Base-by-base conservation (phyloP, 2,113 vertebrate species). In the Sorex araneus region DNA sequence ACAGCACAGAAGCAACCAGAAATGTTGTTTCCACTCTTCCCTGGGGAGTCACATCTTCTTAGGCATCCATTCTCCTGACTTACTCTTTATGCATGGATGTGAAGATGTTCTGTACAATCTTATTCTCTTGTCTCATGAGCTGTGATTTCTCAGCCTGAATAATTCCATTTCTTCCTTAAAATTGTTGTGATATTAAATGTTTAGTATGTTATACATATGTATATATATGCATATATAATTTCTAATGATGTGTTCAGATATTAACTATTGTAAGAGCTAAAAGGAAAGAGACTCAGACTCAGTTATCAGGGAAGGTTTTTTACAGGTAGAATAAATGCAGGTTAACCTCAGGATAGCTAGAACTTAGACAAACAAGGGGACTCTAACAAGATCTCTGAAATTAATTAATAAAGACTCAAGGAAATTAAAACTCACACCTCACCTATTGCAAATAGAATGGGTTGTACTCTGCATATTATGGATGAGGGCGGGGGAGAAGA, bases 61-160 rank as follows among this genome's bases (percentile, higher is more conserved):
- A 3, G 8, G 28, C 1, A 8, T 73, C 43, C 36, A 7, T n/a
- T 90, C 89, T 54, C n/a, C 60, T 84, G 71, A 70, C 19, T 80
- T 66, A 15, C 6, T 7, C 19, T 57, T 92, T 21, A 4, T 30
- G 27, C 7, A 66, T 54, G 3, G 57, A 23, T 75, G 40, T 34
- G 36, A 84, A 64, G 28, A 87, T 71, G 63, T 47, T 21, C 19
- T 57, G 73, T 21, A 57, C 23, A 70, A 7, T 43, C 27, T 77
- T 36, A 91, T 28, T 89, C 30, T 40, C 34, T 11, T 13, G 10
- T 85, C 25, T 71, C 30, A 13, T 57, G 25, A 28, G 73, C 69
- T 83, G 25, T 92, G 83, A 90, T 93, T 94, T 76, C 77, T 76
- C 66, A 87, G 43, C 66, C 63, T 40, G 4, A 54, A 36, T 80